Evolutionary conservation across 2,113 vertebrate genomes (phyloP).

Genomic region (Callopanchax toddi): DNA sequence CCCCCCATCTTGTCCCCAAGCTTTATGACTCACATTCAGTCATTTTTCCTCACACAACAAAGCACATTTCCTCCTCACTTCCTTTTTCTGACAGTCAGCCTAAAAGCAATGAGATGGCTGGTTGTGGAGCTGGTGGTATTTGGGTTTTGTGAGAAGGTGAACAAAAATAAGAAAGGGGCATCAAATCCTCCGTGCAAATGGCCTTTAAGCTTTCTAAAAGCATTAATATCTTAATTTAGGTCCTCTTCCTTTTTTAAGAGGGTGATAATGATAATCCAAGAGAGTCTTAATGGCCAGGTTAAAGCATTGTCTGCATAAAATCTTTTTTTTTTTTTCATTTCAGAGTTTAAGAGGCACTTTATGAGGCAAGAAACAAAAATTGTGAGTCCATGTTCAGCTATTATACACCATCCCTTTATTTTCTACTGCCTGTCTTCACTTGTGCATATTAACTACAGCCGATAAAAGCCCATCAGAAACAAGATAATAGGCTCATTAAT

Average conservation of each 20-base stretch:
- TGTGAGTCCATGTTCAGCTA: conserved; percentile 18
- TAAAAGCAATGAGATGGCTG: conserved; percentile 34
- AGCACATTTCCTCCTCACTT: conserved; percentile 27
- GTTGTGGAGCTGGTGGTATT: conserved; percentile 1
- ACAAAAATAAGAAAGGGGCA: not conserved
- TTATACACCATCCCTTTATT: conserved; percentile 12
- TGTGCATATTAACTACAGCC: conserved; percentile 22
- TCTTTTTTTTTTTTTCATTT: not conserved
- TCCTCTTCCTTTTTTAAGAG: conserved; percentile 6
- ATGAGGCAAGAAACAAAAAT: conserved; percentile 29
- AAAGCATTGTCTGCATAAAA: conserved; percentile 24
- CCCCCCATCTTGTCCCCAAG: conserved; percentile 42
- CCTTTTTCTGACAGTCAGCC: conserved; percentile 15
- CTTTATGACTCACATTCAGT: conserved; percentile 44
- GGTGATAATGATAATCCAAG: conserved; percentile 18
- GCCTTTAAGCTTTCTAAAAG: conserved; percentile 20
- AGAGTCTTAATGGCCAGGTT: conserved; percentile 25
- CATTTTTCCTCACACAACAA: conserved; percentile 56
- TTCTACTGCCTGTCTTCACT: conserved; percentile 18
- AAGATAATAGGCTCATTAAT: conserved; percentile 48
- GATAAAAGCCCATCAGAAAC: conserved; percentile 22
- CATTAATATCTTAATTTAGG: conserved; percentile 34
- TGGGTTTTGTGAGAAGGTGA: not conserved
- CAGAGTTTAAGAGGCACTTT: conserved; percentile 19
- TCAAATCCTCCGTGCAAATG: conserved; percentile 1